Evolutionary conservation across 2,888 invertebrate genomes (phyloP).

Genomic region (Torymus tubicola): DNA sequence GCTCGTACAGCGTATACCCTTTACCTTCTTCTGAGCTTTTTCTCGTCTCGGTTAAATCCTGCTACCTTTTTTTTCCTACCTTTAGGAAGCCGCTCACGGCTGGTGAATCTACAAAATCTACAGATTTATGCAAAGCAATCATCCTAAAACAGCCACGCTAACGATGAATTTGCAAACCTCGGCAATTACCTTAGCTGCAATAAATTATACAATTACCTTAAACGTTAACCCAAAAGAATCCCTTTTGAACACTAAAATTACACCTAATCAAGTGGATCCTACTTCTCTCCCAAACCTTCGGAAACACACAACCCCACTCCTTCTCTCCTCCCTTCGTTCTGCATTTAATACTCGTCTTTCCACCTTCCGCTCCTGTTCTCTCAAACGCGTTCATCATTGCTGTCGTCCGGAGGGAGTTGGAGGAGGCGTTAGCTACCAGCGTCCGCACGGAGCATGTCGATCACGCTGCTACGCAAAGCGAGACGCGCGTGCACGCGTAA

Average conservation of each 20-base stretch:
- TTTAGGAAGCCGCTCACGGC: background rate
- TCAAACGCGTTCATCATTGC: background rate
- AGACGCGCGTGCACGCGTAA: conserved; percentile 43
- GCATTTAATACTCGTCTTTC: conserved; percentile 9
- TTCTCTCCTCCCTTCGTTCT: conserved; percentile 29
- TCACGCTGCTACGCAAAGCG: conserved; percentile 38
- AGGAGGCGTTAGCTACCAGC: too few species aligned
- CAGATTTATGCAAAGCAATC: too few species aligned
- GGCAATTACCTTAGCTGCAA: conserved; percentile 14
- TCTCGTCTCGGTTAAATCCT: conserved; percentile 24
- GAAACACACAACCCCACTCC: conserved; percentile 38
- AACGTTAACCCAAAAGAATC: background rate
- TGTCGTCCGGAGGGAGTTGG: conserved; percentile 13
- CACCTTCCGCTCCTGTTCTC: conserved; percentile 27
- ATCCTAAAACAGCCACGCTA: too few species aligned
- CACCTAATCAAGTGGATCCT: too few species aligned
- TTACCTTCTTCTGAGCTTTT: background rate
- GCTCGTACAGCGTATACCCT: background rate
- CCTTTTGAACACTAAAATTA: too few species aligned
- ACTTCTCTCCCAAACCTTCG: too few species aligned
- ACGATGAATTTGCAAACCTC: background rate
- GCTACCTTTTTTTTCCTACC: conserved; percentile 16
- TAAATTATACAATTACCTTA: conserved; percentile 13
- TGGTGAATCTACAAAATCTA: conserved; percentile 3
- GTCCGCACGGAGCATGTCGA: conserved; percentile 49